A percentile compares a stretch with the other conserved stretches of the same genome.
These are phyloP conservation scores for Drosophila melanosoma DNA, from an alignment of 2,888 invertebrate genomes.

Conservation along the genomic window DNA sequence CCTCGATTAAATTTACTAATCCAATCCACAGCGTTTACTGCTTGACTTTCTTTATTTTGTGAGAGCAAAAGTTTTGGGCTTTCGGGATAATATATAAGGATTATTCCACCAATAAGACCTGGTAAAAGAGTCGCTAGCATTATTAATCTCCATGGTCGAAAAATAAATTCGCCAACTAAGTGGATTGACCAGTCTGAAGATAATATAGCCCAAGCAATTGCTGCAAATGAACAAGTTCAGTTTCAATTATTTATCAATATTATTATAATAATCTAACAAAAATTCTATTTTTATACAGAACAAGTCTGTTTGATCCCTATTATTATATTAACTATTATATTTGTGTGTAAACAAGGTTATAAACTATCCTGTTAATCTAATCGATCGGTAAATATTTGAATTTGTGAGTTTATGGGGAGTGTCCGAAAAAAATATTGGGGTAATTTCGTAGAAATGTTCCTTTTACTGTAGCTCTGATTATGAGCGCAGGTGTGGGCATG, in stretches of 20 bases:
- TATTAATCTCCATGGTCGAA: constrained; percentile 80
- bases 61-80: constrained; percentile 78
- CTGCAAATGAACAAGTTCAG: constrained; percentile 38
- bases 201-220: constrained; percentile 75
- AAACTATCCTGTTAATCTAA: too few relatives aligned
- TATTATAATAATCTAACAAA: background rate
- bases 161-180: constrained; percentile 67
- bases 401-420: too few relatives aligned
- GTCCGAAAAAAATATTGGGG: too few relatives aligned
- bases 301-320: background rate
- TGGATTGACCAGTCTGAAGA: constrained; percentile 74
- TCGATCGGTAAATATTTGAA: too few relatives aligned
- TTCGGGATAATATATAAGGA: constrained; percentile 73
- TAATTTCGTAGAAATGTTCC: too few relatives aligned
- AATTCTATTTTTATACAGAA: background rate
- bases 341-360: background rate
- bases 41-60: constrained; percentile 62
- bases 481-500: too few relatives aligned
- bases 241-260: background rate
- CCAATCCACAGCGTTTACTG: constrained; percentile 73
- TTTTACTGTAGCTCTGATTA: too few relatives aligned
- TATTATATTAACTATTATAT: background rate
- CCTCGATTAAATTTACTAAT: constrained; percentile 75
- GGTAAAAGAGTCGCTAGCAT: constrained; percentile 73
- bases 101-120: constrained; percentile 70